phyloP scores from a whole-genome alignment of 2,888 invertebrate species.

The Thumatha senex region DNA sequence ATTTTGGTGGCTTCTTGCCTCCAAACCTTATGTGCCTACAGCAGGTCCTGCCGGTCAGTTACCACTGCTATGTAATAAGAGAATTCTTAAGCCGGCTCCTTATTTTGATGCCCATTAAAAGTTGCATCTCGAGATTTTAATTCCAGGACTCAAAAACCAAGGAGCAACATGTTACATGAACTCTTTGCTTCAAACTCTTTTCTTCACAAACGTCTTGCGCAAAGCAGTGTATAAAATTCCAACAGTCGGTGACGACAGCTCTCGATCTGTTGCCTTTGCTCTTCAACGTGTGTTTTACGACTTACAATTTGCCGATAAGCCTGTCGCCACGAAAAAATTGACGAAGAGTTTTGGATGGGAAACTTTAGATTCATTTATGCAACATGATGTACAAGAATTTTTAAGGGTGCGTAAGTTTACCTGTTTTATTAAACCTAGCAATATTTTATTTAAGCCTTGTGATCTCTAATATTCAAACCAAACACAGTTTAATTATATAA shows the following conservation, averaged over 20 bases:
- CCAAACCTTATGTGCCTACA: no score
- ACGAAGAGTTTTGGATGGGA: constrained; percentile 99
- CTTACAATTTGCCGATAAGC: constrained; percentile 97
- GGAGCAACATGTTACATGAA: constrained; percentile 99
- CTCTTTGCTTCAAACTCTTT: constrained; percentile 97
- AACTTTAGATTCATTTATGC: constrained; percentile 99
- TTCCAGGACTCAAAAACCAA: constrained; percentile 97
- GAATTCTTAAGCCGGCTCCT: no score
- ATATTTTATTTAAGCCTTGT: neutral
- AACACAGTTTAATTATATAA: no score
- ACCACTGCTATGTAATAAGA: no score
- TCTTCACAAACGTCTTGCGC: constrained; percentile 95
- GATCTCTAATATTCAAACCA: no score
- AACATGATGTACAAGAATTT: constrained; percentile 97
- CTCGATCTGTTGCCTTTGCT: constrained; percentile 93
- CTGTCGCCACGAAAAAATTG: constrained; percentile 99
- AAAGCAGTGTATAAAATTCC: constrained; percentile 99
- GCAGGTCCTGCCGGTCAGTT: no score
- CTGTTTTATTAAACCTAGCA: neutral
- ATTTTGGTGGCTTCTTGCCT: no score
- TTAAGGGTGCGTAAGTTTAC: constrained; percentile 81
- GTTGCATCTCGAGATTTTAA: constrained; percentile 6
- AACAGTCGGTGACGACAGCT: constrained; percentile 97
- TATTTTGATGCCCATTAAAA: no score
- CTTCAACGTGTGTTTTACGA: constrained; percentile 99